Conservation (phyloP, 2,113 vertebrate genomes). For the Nematolebias whitei region DNA sequence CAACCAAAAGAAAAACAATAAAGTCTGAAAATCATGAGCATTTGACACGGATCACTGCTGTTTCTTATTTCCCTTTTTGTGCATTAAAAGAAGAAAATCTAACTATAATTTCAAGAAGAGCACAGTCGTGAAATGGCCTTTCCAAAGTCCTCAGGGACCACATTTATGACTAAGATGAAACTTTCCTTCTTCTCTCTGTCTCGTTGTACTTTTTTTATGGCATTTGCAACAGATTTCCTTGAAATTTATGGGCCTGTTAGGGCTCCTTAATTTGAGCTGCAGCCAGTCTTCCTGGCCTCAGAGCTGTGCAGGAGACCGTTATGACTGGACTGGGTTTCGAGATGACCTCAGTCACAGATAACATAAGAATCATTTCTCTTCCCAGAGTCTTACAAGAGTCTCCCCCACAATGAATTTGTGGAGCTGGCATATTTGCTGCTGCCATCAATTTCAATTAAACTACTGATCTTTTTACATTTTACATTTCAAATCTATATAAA, state of each 20-base stretch:
- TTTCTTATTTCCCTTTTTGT: not conserved
- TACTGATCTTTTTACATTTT: too few relatives aligned
- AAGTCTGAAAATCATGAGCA: constrained; percentile 11
- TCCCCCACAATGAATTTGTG: constrained; percentile 30
- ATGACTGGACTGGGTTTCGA: constrained; percentile 29
- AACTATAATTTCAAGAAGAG: constrained; percentile 19
- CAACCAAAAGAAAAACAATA: constrained; percentile 2
- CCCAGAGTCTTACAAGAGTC: constrained; percentile 34
- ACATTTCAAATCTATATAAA: too few relatives aligned
- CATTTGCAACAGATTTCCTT: constrained; percentile 29
- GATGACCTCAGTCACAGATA: constrained; percentile 57
- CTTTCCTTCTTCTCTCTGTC: constrained; percentile 21
- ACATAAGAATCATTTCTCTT: constrained; percentile 46
- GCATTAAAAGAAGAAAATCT: constrained; percentile 24
- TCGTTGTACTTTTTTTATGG: constrained; percentile 19
- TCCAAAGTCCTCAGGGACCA: constrained; percentile 11
- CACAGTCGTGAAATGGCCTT: not conserved
- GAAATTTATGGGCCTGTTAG: constrained; percentile 54
- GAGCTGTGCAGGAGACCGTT: constrained; percentile 44
- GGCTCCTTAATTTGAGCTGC: constrained; percentile 48
- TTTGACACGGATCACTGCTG: constrained; percentile 2
- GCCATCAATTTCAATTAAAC: constrained; percentile 16
- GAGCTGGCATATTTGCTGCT: constrained; percentile 30
- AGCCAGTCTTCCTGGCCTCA: constrained; percentile 46
- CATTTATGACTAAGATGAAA: constrained; percentile 39